These are phyloP conservation scores for Lepisosteus osseus DNA, from an alignment of 2,113 vertebrate genomes.

Conservation along the genomic window DNA sequence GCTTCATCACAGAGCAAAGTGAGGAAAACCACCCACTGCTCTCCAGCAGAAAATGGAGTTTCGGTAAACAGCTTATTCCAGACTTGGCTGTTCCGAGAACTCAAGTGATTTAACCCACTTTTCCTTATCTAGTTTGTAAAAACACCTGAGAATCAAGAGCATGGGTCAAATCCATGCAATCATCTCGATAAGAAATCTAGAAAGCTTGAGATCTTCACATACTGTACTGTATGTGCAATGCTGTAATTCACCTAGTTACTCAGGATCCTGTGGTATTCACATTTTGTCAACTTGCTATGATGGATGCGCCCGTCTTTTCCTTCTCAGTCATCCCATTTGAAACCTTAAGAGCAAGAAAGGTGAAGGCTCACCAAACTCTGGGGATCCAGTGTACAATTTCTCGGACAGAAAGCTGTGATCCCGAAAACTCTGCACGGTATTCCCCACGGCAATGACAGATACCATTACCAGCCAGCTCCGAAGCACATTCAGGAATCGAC, in stretches of 20 bases:
- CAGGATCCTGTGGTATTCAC: too few relatives aligned
- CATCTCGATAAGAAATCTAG: too few relatives aligned
- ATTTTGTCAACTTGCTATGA: too few relatives aligned
- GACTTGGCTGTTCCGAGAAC: background rate
- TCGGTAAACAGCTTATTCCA: background rate
- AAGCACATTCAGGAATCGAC: conserved; percentile 84
- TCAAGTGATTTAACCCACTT: conserved; percentile 12
- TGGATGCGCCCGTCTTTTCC: too few relatives aligned
- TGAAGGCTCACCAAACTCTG: conserved; percentile 76
- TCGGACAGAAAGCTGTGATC: conserved; percentile 91
- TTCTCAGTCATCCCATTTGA: too few relatives aligned
- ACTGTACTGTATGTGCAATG: too few relatives aligned
- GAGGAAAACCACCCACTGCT: conserved; percentile 8
- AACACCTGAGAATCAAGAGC: too few relatives aligned
- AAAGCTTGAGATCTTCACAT: too few relatives aligned
- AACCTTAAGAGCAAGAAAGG: too few relatives aligned
- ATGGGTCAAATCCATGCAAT: too few relatives aligned
- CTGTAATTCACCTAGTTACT: too few relatives aligned
- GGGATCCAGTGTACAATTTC: conserved; percentile 88
- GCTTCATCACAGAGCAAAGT: conserved; percentile 1
- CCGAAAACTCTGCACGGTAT: conserved; percentile 89
- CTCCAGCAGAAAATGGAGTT: background rate
- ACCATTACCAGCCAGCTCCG: conserved; percentile 94
- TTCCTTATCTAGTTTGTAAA: background rate
- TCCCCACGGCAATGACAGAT: conserved; percentile 85